Base-by-base conservation (phyloP, 2,113 vertebrate genomes). In the Aythya baeri region DNA sequence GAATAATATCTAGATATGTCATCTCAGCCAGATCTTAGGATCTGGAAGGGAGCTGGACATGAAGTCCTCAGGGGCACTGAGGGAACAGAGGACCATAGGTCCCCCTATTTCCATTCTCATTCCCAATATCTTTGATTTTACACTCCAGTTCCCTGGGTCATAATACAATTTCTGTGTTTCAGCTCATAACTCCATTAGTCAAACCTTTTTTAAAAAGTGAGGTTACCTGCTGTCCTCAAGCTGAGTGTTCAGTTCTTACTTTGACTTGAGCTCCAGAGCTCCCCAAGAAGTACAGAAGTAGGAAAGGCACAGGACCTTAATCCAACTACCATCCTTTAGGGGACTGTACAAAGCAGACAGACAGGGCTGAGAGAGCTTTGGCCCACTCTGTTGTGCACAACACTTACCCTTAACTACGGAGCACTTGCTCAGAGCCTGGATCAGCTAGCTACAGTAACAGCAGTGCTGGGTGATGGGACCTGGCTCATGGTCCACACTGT, bases 401-500 rank as follows among this genome's bases (percentile, higher is more conserved):
- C 38, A 43, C 29, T 43, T 41, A 0, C 2, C 29, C 59, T 76
- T 61, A 44, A 44, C 43, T 16, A 36, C 44, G 54, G 26, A 13
- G 11, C 21, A 8, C 0, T 2, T 25, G 26, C 57, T 50, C 57
- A 59, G 80, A 66, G 36, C 11, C 27, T 7, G 23, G 20, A 23
- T 46, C 52, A 3, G 7, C 21, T n/a, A 70, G 15, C 6, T 34
- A 3, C 27, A 32, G 21, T 34, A 34, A 34, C 36, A 58, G 10
- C 9, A 58, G 11, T 7, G 21, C 6, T 46, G 34, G 32, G 10
- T 73, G 31, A 17, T 1, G 1, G 65, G 11, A 72, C 13, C 23
- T 32, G 43, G 43, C 11, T 91, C 23, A 16, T 0, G 0, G 15
- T 61, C 34, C 44, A 9, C 12, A 27, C 4, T n/a, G 17, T 2